Base-by-base conservation (phyloP, 2,888 invertebrate genomes). In the Thelaira solivaga region DNA sequence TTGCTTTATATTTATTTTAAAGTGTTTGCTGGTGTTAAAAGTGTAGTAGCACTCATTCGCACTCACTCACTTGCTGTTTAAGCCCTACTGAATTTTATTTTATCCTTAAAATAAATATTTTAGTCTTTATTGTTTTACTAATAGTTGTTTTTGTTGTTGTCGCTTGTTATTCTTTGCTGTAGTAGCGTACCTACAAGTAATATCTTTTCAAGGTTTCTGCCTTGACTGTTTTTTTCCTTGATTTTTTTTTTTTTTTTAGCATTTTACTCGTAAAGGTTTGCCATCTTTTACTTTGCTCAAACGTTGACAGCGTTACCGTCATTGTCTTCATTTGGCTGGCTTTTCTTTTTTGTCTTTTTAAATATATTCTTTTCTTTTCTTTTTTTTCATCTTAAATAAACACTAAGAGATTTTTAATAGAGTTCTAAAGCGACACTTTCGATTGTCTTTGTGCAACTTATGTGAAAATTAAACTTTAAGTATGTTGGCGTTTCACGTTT, bases 41-140 rank as follows among this genome's bases (percentile, higher is more conserved):
- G 82, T 86, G 84, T 83, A 86, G 85, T 83, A 82, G 83, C 84
- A 84, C 86, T 86, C 84, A 85, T 84, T 82, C 83, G 83, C 86
- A 85, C 86, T 84, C 83, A 85, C 83, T 61, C 34, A 13, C 36
- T 43, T 49, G 13, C 41, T 43, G 26, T 22, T 64, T 47, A 86
- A 86, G 85, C 84, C 83, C 83, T 83, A 85, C 85, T 85, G 85
- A 86, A 86, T 86, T 86, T 84, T 85, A 53, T 85, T 86, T 86
- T 86, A 86, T 86, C 86, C 86, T 85, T 85, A 86, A 86, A 85
- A 86, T 86, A 86, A 86, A 86, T 86, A 86, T 85, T 84, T 85
- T 84, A 85, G 84, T 85, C 85, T 82, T 84, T 82, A 78, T 74
- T 78, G 77, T 73, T 45, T 80, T 82, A 81, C 75, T 62, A 62